Evolutionary conservation across 2,797 vertebrate genomes (phyloP).

Genomic region (Rhynchotus rufescens): DNA sequence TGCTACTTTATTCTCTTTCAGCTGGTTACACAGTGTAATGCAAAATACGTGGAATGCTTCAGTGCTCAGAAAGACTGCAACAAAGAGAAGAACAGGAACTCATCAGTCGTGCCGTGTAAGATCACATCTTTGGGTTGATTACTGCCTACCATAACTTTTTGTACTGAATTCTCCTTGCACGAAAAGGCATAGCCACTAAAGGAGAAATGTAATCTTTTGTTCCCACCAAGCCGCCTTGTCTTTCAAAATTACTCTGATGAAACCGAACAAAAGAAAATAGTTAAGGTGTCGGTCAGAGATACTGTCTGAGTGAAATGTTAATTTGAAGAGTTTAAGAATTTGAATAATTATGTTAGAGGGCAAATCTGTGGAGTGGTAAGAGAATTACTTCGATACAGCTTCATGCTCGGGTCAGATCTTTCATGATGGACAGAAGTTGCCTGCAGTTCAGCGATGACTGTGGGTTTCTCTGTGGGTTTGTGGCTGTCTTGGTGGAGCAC

Average conservation of each 20-base stretch:
- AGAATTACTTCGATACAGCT: neutral
- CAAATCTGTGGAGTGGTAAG: constrained; percentile 10
- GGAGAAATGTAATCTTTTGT: neutral
- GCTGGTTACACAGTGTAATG: constrained; percentile 96
- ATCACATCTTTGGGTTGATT: constrained; percentile 32
- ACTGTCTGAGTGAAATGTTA: constrained; percentile 44
- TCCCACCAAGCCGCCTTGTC: constrained; percentile 32
- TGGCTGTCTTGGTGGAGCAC: neutral
- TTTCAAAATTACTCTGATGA: constrained; percentile 30
- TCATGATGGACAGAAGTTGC: neutral
- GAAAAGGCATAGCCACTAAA: constrained; percentile 15
- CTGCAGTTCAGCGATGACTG: neutral
- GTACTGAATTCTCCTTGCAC: neutral
- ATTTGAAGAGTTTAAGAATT: constrained; percentile 40
- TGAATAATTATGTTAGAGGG: constrained; percentile 23
- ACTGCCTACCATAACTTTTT: constrained; percentile 32
- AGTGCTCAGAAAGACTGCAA: constrained; percentile 98
- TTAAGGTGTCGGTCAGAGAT: constrained; percentile 20
- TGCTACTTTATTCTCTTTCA: constrained; percentile 79
- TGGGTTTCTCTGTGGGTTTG: neutral
- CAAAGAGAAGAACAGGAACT: constrained; percentile 99
- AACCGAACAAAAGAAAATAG: constrained; percentile 31
- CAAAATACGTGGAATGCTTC: constrained; percentile 93
- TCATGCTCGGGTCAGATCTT: constrained; percentile 17
- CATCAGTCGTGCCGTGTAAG: constrained; percentile 98